Evolutionary conservation across 2,888 invertebrate genomes (phyloP), one percentile per base, ranked within the genome.

Genomic region (Chaetoderma sp.): DNA sequence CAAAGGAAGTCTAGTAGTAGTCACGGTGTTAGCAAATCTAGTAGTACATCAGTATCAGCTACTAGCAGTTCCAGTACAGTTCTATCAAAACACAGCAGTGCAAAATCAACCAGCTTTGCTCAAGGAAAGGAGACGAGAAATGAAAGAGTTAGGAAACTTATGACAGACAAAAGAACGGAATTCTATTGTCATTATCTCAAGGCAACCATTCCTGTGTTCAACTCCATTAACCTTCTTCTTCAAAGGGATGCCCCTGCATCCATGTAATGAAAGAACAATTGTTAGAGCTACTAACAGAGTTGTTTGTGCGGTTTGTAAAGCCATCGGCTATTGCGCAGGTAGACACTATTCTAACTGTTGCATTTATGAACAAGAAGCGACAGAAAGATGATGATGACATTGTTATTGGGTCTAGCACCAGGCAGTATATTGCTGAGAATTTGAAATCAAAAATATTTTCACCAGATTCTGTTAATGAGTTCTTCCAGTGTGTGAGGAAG

Each of bases 161-260:
- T n/a, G n/a, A n/a, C n/a, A n/a, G n/a, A n/a, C n/a, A n/a, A n/a
- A n/a, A 67, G 67, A 13, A 69, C 68, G 44, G 60, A 64, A 21
- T 49, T 65, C 23, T 70, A 66, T 61, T 45, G 57, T 23, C 10
- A 70, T 18, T 70, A 70, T 33, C 42, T 72, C 3, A 63, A 52
- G 8, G 62, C 63, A 25, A 60, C 67, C 13, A 33, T 68, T 10
- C 47, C 63, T 2, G 54, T 67, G 5, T 70, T 61, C 65, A 70
- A 70, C 57, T 63, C 65, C n/a, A 42, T 66, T 18, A 27, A 67
- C 5, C 33, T 30, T 13, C 28, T 33, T 49, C 60, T 67, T 25
- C 63, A 70, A 36, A 39, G 66, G 44, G 67, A 64, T 36, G 65
- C 62, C 16, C 72, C n/a, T 59, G 44, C 39, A 62, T 70, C 42